Conservation (phyloP, 2,113 vertebrate species). For the Rana temporaria region DNA sequence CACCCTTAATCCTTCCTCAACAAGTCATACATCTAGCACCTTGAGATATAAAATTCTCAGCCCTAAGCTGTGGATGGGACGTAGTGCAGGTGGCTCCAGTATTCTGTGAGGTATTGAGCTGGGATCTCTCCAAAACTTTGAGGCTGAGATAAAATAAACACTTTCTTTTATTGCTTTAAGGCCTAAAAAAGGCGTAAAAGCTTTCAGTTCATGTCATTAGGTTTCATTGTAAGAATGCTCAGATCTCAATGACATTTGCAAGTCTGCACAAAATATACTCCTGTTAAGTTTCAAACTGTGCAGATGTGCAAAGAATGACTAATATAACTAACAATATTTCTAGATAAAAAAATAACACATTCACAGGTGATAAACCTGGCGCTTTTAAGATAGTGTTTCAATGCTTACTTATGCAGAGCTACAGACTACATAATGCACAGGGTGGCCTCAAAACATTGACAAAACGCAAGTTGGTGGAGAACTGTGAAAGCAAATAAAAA, state of each 20-base stretch:
- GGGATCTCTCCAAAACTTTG: not conserved
- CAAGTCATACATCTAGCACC: not conserved
- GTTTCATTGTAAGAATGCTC: not conserved
- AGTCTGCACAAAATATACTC: not conserved
- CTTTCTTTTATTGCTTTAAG: not conserved
- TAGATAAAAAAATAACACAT: too few relatives aligned
- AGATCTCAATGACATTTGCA: not conserved
- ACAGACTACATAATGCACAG: too few relatives aligned
- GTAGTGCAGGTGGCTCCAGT: conserved; percentile 12
- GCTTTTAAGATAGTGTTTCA: too few relatives aligned
- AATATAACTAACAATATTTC: too few relatives aligned
- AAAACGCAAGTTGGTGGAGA: too few relatives aligned
- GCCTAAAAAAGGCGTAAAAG: not conserved
- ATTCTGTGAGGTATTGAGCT: not conserved
- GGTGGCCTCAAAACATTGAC: too few relatives aligned
- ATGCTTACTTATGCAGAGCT: too few relatives aligned
- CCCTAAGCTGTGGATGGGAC: not conserved
- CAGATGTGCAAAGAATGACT: not conserved
- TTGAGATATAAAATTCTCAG: not conserved
- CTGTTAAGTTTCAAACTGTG: not conserved
- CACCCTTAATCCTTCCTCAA: not conserved
- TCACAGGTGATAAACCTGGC: too few relatives aligned
- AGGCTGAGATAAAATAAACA: not conserved
- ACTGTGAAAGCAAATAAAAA: too few relatives aligned
- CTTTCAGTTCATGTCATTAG: not conserved